Conservation (phyloP, 2,797 vertebrate genomes). For the Mormyrus hasselquistii region DNA sequence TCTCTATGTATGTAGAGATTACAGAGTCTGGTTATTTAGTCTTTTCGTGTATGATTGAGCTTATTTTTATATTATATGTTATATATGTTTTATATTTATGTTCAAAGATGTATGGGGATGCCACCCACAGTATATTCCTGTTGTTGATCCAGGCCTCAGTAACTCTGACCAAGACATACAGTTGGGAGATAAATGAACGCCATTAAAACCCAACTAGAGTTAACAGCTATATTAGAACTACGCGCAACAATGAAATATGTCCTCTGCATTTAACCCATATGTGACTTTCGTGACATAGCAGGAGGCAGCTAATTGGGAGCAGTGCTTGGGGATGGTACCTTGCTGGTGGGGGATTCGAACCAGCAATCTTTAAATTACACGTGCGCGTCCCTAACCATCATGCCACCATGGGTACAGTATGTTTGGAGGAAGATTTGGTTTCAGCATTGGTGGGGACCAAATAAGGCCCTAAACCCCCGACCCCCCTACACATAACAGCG, state of each 20-base stretch:
- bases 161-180: neutral
- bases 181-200: neutral
- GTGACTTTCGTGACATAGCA: too few relatives aligned
- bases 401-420: neutral
- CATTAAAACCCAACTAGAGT: neutral
- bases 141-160: neutral
- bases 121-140: neutral
- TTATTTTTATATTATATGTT: neutral
- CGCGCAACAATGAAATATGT: too few relatives aligned
- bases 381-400: too few relatives aligned
- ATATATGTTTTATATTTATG: neutral
- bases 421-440: neutral
- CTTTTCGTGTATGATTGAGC: neutral
- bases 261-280: too few relatives aligned
- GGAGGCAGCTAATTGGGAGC: too few relatives aligned
- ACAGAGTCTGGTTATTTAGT: neutral
- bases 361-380: too few relatives aligned
- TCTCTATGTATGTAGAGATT: neutral
- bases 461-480: neutral
- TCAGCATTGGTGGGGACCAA: neutral
- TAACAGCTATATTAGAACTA: neutral
- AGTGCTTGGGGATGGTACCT: too few relatives aligned
- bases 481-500: neutral
- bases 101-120: neutral
- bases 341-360: too few relatives aligned